A percentile compares a stretch with the other conserved stretches of the same genome.
phyloP scores from a whole-genome alignment of 2,888 invertebrate species.

The Cheilosia scutellata region DNA sequence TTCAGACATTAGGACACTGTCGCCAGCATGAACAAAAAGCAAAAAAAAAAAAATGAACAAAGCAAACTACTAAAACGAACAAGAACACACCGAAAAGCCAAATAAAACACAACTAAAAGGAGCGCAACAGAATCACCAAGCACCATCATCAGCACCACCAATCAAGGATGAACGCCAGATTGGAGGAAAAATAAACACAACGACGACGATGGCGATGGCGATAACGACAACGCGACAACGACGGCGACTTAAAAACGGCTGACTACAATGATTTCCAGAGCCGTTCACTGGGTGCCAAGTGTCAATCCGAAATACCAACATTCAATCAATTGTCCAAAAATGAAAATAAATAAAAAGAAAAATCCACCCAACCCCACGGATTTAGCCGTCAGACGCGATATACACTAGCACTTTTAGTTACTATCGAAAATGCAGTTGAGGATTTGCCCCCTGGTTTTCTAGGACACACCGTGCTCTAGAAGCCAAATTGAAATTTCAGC shows the following conservation, averaged over 20 bases:
- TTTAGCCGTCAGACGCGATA: not conserved
- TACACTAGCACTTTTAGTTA: conserved; percentile 59
- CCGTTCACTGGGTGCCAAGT: conserved; percentile 73
- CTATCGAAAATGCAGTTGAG: conserved; percentile 65
- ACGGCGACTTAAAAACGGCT: conserved; percentile 72
- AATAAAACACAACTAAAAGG: conserved; percentile 62
- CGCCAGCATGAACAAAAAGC: conserved; percentile 40
- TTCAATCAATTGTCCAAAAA: conserved; percentile 75
- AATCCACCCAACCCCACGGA: not conserved
- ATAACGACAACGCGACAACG: conserved; percentile 14
- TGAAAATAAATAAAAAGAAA: conserved; percentile 60
- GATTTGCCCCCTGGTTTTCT: conserved; percentile 70
- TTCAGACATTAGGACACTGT: conserved; percentile 76
- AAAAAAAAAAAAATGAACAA: conserved; percentile 50
- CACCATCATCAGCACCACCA: conserved; percentile 51
- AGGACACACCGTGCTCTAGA: conserved; percentile 68
- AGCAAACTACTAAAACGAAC: conserved; percentile 53
- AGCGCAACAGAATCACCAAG: conserved; percentile 69
- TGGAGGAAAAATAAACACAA: conserved; percentile 71
- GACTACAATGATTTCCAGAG: conserved; percentile 62
- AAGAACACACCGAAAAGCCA: conserved; percentile 49
- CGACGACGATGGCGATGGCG: conserved; percentile 12
- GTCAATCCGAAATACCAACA: conserved; percentile 76
- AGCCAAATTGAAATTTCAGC: conserved; percentile 76
- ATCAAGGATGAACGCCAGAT: conserved; percentile 69